Base-by-base conservation (phyloP, 2,113 vertebrate genomes). In the Typhlomys cinereus region DNA sequence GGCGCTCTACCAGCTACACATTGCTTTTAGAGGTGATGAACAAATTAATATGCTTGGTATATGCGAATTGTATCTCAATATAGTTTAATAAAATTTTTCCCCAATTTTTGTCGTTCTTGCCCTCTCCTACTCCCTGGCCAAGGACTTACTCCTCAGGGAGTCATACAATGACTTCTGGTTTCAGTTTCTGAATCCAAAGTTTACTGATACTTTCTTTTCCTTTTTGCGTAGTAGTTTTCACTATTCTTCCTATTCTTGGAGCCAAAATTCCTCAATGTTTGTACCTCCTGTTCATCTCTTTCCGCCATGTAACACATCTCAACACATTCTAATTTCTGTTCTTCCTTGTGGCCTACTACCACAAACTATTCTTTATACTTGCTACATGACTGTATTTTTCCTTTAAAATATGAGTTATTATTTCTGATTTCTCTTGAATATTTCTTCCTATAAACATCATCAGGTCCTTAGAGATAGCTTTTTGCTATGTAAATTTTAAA, bases 251-350 rank as follows among this genome's bases (percentile, higher is more conserved):
- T 74, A 15, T n/a, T 13, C 27, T 50, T 59, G 20, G 20, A 57
- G 54, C 70, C 57, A 54, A n/a, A 4, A 69, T 2, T 80, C 50
- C 70, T 50, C 3, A 29, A 0, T 39, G 59, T 85, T 41, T 44
- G 0, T 36, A n/a, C 3, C 1, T 2, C 75, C 27, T 66, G 0
- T 34, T 76, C 1, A 66, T 39, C 11, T 52, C 34, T 83, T 61
- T 8, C 39, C 34, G 27, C 2, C 44, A 23, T 17, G 21, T 0
- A 27, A 18, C 23, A 41, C 9, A 36, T 54, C 1, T 25, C 5
- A 73, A 31, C 21, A 2, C 9, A 31, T 83, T 59, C 31, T 46
- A 25, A 21, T 71, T 15, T 50, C 21, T 2, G 8, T 44, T 3
- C 62, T 41, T 85, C 71, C n/a, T 3, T 34, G 39, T 62, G 41